Base-by-base conservation (phyloP, 2,888 invertebrate species). In the Strigamia transsilvanica region DNA sequence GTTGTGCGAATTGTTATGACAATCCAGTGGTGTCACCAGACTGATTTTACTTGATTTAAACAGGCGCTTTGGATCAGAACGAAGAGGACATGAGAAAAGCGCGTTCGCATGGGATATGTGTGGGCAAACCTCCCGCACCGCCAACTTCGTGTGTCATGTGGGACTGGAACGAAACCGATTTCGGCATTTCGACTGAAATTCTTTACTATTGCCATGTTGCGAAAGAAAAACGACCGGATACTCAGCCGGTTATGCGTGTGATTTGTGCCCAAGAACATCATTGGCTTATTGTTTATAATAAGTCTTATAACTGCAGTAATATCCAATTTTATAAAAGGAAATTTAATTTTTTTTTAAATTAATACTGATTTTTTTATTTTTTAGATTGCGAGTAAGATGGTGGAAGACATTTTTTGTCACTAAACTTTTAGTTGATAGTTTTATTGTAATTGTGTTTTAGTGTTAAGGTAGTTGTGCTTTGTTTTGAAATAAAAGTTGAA, bases 131-230 rank as follows among this genome's bases (percentile, higher is more conserved):
- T 10, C 66, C 66, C 5, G 2, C 4, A 15, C 27, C 66, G 32
- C 23, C 66, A 13, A 3, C 32, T 15, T 2, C 66, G 3, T 66
- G 66, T 15, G 13, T 66, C 12, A 23, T 66, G 66, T 66, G 66
- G 66, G 27, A 66, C 13, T 66, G 66, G 66, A 15, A 66, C 10
- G 66, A 66, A 66, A 66, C 10, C 23, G 27, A 66, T 66, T 66
- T 12, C 27, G 10, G 15, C 10, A 13, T 66, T 27, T 10, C 9
- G 9, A 15, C 15, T 23, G 66, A 66, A 27, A 66, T 66, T 27
- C 32, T 66, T 4, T 66, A 66, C 12, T 66, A 27, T 32, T 66
- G 66, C 27, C 66, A 66, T 15, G 15, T 27, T 23, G 3, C 23
- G 12, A 12, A 66, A 9, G 66, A 66, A 2, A 66, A 66, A 32